Base-by-base conservation (phyloP, 1,140 invertebrate species). In the Calephelis virginiensis region DNA sequence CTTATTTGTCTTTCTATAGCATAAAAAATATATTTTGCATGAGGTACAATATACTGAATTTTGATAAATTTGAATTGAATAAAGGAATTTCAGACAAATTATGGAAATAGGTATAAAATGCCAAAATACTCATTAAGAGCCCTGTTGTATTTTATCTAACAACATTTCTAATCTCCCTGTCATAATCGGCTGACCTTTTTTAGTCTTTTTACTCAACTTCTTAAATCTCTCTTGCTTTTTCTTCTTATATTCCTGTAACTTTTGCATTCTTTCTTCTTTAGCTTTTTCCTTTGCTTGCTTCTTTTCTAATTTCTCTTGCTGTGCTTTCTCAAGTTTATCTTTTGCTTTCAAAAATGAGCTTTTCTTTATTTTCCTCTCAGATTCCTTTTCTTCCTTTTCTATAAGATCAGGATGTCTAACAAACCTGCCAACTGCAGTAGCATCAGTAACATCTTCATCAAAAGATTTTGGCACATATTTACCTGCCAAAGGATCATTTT, bases 171-270 rank as follows among this genome's bases (percentile, higher is more conserved):
- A 89, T 77, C 95, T 92, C 40, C 93, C 93, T 68, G 94, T 95
- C 95, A 97, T 96, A 0, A 96, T 88, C 6, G 95, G 95, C 79
- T 97, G 96, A 9, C 96, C 96, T 81, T 93, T 95, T 69, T 92
- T 94, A 4, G 94, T 97, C 80, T 94, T 95, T 76, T 94, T 94
- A 40, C 93, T 94, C 28, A 96, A 83, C 70, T 93, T 94, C 80
- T 94, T 95, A 68, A 92, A 94, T 63, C 92, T 93, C 46, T 94
- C 91, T 10, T 93, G 86, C 78, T 94, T 96, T 49, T 94, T 94
- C 72, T 94, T 90, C 70, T 94, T 94, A 70, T 95, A 95, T 68
- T 93, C 92, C 66, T 92, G 91, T 61, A 95, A 73, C 7, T 95
- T 95, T 76, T 94, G 86, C 60, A 92, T 83, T 74, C 84, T 93